These are phyloP conservation scores for Pyrgilauda ruficollis DNA, from an alignment of 2,113 vertebrate species.

Conservation along the genomic window DNA sequence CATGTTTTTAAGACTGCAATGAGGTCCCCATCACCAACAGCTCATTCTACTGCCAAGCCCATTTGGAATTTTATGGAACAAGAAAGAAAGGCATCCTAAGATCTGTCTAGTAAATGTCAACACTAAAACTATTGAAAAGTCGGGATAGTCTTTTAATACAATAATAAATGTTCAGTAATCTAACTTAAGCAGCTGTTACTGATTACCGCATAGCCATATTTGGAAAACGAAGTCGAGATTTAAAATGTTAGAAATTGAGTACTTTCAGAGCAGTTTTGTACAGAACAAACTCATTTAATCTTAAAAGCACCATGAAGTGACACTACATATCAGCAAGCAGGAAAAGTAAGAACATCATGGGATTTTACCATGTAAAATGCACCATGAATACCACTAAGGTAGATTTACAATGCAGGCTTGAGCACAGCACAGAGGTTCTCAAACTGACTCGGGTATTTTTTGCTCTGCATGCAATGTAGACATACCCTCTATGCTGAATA, in stretches of 20 bases:
- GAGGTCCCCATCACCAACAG: neutral
- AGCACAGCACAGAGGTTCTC: constrained; percentile 23
- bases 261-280: constrained; percentile 36
- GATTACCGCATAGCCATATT: neutral
- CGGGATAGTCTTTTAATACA: neutral
- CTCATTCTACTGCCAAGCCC: neutral
- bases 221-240: neutral
- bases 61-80: neutral
- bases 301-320: constrained; percentile 46
- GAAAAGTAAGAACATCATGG: neutral
- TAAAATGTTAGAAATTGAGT: neutral
- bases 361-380: neutral
- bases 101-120: neutral
- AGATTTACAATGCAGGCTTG: constrained; percentile 24
- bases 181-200: neutral
- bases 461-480: constrained; percentile 39
- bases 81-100: neutral
- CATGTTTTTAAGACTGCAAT: neutral
- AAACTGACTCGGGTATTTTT: neutral
- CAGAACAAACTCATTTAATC: constrained; percentile 62
- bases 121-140: constrained; percentile 2
- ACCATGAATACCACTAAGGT: constrained; percentile 15
- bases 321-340: constrained; percentile 41
- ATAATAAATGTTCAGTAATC: neutral
- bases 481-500: neutral